phyloP scores from a whole-genome alignment of 2,113 vertebrate genomes.

The Cyphomyrus plagiostoma region DNA sequence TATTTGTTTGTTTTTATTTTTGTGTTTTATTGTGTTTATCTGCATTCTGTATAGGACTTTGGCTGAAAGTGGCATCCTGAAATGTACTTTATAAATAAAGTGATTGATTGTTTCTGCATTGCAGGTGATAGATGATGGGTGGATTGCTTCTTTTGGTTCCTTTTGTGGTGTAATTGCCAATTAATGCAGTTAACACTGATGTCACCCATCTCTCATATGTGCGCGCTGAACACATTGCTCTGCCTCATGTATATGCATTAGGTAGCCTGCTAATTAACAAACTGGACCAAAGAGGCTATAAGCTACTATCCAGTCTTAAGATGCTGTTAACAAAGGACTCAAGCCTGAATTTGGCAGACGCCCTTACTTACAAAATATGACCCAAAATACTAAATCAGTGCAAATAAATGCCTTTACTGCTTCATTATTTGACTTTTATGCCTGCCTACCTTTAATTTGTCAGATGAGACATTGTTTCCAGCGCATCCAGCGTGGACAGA shows the following conservation, averaged over 20 bases:
- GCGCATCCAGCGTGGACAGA: not conserved
- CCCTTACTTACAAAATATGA: not conserved
- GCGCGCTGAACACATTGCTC: not conserved
- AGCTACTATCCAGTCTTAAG: not conserved
- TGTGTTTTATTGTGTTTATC: not conserved
- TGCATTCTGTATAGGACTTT: not conserved
- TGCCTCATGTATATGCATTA: not conserved
- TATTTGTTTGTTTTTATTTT: not conserved
- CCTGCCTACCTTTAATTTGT: not conserved
- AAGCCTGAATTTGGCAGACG: not conserved
- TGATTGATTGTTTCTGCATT: not conserved
- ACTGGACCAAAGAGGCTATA: not conserved
- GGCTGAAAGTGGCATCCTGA: not conserved
- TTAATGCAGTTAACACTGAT: not conserved
- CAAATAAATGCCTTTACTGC: not conserved
- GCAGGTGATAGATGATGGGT: not conserved
- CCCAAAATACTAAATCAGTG: not conserved
- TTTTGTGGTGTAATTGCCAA: not conserved
- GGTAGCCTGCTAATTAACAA: not conserved
- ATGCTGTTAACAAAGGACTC: not conserved
- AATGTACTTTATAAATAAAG: not conserved
- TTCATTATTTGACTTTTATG: not conserved
- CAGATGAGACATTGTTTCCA: not conserved
- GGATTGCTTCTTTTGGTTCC: not conserved
- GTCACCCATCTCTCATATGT: not conserved